A percentile compares a stretch with the other conserved stretches of the same genome.
These are phyloP conservation scores for Buceros bicornis DNA, from an alignment of 2,797 vertebrate genomes.

Conservation along the genomic window DNA sequence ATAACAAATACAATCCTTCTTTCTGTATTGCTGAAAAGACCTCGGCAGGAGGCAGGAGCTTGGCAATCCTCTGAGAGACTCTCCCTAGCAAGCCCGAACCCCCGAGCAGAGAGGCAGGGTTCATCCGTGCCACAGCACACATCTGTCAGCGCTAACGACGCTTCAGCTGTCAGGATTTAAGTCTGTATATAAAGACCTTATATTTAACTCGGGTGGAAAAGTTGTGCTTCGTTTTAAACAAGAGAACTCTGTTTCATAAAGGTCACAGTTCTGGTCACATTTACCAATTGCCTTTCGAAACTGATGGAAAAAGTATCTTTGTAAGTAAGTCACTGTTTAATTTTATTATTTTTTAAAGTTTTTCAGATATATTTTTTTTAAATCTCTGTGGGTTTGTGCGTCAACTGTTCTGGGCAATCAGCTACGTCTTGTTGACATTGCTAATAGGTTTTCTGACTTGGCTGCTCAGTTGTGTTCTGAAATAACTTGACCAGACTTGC, in stretches of 20 bases:
- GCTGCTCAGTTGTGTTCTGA: constrained; percentile 53
- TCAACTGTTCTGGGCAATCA: constrained; percentile 60
- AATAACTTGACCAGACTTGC: constrained; percentile 43
- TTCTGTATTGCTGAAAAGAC: constrained; percentile 6
- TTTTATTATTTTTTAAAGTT: not conserved
- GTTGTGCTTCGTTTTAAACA: constrained; percentile 21
- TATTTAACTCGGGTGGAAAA: constrained; percentile 45
- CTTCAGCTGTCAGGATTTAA: constrained; percentile 31
- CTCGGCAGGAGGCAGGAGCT: constrained; percentile 46
- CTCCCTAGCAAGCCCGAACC: not conserved
- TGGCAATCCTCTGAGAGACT: constrained; percentile 51
- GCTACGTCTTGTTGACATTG: constrained; percentile 38
- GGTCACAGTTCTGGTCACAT: constrained; percentile 48
- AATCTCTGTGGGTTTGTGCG: constrained; percentile 17
- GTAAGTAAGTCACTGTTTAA: not conserved
- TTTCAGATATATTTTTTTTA: not conserved
- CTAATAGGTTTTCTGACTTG: constrained; percentile 62
- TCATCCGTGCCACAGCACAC: not conserved
- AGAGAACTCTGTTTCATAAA: constrained; percentile 59
- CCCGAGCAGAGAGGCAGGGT: not conserved
- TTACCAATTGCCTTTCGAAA: constrained; percentile 36
- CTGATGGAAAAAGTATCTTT: constrained; percentile 44
- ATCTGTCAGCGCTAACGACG: not conserved
- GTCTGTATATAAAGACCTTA: constrained; percentile 7
- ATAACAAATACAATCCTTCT: not conserved